Percentiles rank a stretch among this genome's conserved stretches.
Evolutionary conservation across 1,140 invertebrate genomes (phyloP).

Genomic region (Lepidostoma basale): DNA sequence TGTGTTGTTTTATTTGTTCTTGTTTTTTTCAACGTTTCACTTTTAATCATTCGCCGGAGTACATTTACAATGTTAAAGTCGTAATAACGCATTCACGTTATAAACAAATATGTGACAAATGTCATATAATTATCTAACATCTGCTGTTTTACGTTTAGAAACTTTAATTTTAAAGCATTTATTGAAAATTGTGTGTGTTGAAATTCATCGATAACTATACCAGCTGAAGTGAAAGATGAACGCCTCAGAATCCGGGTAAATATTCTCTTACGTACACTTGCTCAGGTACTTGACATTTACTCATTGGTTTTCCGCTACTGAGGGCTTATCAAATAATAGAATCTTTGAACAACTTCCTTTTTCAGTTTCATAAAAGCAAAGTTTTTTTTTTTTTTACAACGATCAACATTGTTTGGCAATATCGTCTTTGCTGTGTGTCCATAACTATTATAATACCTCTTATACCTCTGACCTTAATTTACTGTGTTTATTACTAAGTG

Average conservation of each 20-base stretch:
- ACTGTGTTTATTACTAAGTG: too few relatives aligned
- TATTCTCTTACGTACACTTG: neutral
- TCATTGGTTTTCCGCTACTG: too few relatives aligned
- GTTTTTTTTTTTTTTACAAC: too few relatives aligned
- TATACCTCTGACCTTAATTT: too few relatives aligned
- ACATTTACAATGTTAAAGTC: slow-evolving; percentile 18
- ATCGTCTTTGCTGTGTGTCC: too few relatives aligned
- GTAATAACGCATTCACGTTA: neutral
- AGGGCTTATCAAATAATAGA: too few relatives aligned
- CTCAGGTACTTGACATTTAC: slow-evolving; percentile 14
- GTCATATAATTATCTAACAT: slow-evolving; percentile 34
- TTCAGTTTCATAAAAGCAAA: too few relatives aligned
- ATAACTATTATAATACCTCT: too few relatives aligned
- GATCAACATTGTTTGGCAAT: too few relatives aligned
- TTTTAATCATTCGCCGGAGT: neutral
- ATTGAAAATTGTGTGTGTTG: slow-evolving; percentile 20
- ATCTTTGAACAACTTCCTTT: too few relatives aligned
- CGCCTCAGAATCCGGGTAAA: slow-evolving; percentile 80
- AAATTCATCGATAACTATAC: neutral
- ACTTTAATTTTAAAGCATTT: slow-evolving; percentile 10
- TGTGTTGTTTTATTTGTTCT: slow-evolving; percentile 19
- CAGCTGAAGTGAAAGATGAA: slow-evolving; percentile 63
- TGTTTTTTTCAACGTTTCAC: neutral
- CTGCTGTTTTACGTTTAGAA: slow-evolving; percentile 33
- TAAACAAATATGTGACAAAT: slow-evolving; percentile 36